Percentiles rank a stretch among this genome's conserved stretches.
phyloP scores from a whole-genome alignment of 2,113 vertebrate species.

The Paedocypris sp. region DNA sequence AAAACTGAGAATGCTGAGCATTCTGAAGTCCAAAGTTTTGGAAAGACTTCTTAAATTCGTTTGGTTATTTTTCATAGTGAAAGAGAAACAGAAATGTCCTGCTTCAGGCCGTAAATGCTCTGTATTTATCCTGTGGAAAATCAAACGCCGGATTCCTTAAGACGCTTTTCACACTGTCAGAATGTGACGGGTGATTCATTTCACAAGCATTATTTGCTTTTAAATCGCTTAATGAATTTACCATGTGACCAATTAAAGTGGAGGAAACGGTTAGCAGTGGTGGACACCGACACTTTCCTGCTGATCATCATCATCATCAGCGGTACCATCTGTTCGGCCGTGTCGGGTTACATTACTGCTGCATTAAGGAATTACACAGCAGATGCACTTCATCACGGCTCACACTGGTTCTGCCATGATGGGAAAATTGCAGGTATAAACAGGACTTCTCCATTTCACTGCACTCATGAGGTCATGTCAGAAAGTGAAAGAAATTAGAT shows the following conservation, averaged over 20 bases:
- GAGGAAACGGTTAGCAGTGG: constrained; percentile 12
- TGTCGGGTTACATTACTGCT: constrained; percentile 14
- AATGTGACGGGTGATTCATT: background rate
- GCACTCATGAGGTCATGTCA: constrained; percentile 14
- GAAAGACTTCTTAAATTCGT: too few relatives aligned
- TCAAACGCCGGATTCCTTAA: too few relatives aligned
- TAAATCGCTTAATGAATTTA: background rate
- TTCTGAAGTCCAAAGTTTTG: too few relatives aligned
- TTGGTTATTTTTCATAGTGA: too few relatives aligned
- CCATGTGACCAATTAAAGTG: background rate
- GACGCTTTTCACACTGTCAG: too few relatives aligned
- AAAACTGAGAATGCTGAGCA: too few relatives aligned
- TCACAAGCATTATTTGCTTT: background rate
- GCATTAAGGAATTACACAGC: background rate
- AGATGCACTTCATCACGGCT: background rate
- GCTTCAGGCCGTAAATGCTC: too few relatives aligned
- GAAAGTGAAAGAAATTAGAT: background rate
- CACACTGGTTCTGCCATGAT: background rate
- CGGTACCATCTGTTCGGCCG: constrained; percentile 7
- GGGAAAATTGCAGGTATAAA: constrained; percentile 15
- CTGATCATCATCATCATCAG: background rate
- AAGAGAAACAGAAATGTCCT: too few relatives aligned
- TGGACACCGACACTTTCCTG: constrained; percentile 6
- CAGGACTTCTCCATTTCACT: background rate
- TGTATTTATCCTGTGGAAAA: too few relatives aligned